phyloP scores from a whole-genome alignment of 2,888 invertebrate species.

The Nasonia oneida region DNA sequence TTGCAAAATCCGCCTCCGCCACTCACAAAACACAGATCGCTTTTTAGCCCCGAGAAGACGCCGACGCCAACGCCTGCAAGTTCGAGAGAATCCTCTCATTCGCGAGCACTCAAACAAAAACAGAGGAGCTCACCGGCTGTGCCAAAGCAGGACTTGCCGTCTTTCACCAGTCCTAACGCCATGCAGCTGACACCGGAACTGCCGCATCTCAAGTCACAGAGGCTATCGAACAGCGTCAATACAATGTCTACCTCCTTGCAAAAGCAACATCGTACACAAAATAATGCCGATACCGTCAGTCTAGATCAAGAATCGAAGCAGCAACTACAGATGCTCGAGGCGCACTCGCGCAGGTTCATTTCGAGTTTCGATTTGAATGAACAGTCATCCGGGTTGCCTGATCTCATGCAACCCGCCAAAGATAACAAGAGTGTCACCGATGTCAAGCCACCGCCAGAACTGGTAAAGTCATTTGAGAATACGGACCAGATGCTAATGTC shows the following conservation, averaged over 20 bases:
- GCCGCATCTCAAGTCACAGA: conserved; percentile 40
- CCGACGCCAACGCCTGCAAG: conserved; percentile 78
- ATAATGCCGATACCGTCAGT: conserved; percentile 61
- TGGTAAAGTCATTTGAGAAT: conserved; percentile 70
- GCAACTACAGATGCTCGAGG: conserved; percentile 30
- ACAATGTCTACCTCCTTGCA: conserved; percentile 62
- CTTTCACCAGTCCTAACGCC: conserved; percentile 65
- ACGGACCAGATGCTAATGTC: conserved; percentile 74
- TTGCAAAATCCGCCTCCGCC: conserved; percentile 66
- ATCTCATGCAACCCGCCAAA: conserved; percentile 71
- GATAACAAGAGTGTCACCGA: conserved; percentile 69
- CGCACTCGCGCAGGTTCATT: conserved; percentile 26
- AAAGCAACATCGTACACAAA: conserved; percentile 69
- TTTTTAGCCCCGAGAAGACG: conserved; percentile 85
- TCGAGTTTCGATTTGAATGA: conserved; percentile 35
- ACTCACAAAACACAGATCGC: conserved; percentile 77
- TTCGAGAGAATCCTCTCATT: conserved; percentile 74
- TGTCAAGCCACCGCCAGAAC: conserved; percentile 70
- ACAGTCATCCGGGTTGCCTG: conserved; percentile 66
- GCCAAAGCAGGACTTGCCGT: conserved; percentile 68
- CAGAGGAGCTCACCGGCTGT: conserved; percentile 80
- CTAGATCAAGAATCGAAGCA: conserved; percentile 30
- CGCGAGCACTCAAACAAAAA: conserved; percentile 65
- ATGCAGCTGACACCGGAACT: conserved; percentile 64
- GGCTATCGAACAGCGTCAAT: conserved; percentile 47